Conservation (phyloP, 2,888 invertebrate genomes). For the Folsomia manolachei region DNA sequence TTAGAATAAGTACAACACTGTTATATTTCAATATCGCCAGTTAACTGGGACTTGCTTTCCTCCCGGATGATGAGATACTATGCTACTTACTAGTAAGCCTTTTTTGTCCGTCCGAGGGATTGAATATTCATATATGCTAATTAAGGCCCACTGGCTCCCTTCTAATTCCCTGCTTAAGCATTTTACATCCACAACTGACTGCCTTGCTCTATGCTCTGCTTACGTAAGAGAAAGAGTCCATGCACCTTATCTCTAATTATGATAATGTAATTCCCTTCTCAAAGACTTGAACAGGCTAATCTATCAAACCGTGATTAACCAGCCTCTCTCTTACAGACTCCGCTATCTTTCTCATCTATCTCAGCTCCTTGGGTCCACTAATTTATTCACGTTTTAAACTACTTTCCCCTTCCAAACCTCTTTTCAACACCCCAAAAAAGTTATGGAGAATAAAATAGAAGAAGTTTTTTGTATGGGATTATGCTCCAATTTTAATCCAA, state of each 20-base stretch:
- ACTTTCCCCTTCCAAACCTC: not conserved
- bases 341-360: not conserved
- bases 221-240: not conserved
- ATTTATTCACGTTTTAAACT: not conserved
- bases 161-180: not conserved
- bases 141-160: conserved; percentile 39
- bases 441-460: not conserved
- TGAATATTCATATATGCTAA: conserved; percentile 51
- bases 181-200: not conserved
- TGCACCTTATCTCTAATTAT: conserved; percentile 50
- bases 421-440: not conserved
- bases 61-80: conserved; percentile 19
- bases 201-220: too few species aligned
- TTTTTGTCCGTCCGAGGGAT: conserved; percentile 31
- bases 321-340: conserved; percentile 19
- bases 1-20: too few species aligned
- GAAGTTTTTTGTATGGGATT: not conserved
- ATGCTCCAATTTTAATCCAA: not conserved
- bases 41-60: too few species aligned
- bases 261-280: conserved; percentile 48
- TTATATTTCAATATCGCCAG: too few species aligned
- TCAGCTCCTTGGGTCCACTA: not conserved
- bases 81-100: conserved; percentile 36
- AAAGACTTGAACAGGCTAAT: conserved; percentile 29
- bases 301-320: conserved; percentile 38